Conservation (phyloP, 2,113 vertebrate genomes). For the Guaruba guarouba region DNA sequence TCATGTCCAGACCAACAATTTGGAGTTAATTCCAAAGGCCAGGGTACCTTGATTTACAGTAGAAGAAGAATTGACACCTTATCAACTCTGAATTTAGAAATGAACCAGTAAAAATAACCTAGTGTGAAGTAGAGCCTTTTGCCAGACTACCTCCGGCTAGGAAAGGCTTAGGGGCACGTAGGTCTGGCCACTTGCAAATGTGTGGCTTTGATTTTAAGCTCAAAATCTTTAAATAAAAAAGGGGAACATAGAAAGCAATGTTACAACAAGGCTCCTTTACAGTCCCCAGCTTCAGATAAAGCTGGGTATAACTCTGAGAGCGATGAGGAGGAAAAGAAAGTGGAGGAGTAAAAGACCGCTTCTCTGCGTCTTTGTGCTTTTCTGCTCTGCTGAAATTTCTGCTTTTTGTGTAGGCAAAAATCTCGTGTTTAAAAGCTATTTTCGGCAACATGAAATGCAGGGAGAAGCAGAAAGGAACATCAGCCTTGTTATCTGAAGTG, state of each 20-base stretch:
- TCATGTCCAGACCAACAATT: slow-evolving; percentile 72
- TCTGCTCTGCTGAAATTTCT: background rate
- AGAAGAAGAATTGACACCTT: slow-evolving; percentile 38
- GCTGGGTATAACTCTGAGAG: background rate
- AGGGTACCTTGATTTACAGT: slow-evolving; percentile 64
- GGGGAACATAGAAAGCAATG: background rate
- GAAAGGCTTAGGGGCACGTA: slow-evolving; percentile 25
- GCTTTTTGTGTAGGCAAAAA: background rate
- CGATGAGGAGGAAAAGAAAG: background rate
- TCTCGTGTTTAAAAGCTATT: background rate
- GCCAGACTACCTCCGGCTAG: background rate
- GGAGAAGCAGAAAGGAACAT: background rate
- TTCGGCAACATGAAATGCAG: background rate
- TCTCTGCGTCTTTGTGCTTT: background rate
- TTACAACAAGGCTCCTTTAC: background rate
- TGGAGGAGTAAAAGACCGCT: background rate
- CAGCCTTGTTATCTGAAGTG: background rate
- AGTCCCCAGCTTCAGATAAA: background rate
- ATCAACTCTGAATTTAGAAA: slow-evolving; percentile 60
- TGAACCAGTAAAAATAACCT: slow-evolving; percentile 24
- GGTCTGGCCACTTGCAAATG: slow-evolving; percentile 35
- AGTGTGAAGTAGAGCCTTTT: slow-evolving; percentile 39
- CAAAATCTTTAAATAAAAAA: background rate
- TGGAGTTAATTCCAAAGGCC: slow-evolving; percentile 70
- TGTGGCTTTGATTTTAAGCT: slow-evolving; percentile 60